These are phyloP conservation scores for Piaya cayana DNA, from an alignment of 2,113 vertebrate genomes.

Conservation along the genomic window DNA sequence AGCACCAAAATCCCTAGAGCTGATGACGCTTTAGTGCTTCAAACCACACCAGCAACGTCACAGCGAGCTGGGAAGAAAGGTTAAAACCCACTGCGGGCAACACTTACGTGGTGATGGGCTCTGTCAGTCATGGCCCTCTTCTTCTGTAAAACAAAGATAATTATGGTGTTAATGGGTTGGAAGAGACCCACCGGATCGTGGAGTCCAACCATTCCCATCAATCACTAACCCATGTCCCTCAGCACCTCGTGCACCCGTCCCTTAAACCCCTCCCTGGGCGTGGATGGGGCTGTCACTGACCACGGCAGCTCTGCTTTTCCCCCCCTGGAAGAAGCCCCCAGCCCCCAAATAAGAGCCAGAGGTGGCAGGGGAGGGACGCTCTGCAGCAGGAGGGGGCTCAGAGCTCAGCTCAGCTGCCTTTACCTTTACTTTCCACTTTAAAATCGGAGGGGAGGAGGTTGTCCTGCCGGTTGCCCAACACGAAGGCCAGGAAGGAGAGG, in stretches of 20 bases:
- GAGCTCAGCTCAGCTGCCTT: background rate
- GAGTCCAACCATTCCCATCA: too few species aligned
- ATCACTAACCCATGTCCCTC: too few species aligned
- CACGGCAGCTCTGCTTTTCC: background rate
- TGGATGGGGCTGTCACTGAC: too few species aligned
- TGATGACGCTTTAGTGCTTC: background rate
- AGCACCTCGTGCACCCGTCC: too few species aligned
- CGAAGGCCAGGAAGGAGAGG: constrained; percentile 93
- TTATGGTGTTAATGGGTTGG: background rate
- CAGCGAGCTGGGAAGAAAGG: background rate
- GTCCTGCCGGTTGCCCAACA: constrained; percentile 93
- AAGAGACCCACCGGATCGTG: too few species aligned
- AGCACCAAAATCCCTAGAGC: background rate
- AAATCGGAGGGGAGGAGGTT: constrained; percentile 93
- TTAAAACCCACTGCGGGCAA: background rate
- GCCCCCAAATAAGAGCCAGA: background rate
- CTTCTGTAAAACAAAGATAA: constrained; percentile 64
- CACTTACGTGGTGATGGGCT: background rate
- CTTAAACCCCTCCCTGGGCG: too few species aligned
- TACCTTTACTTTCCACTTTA: constrained; percentile 89
- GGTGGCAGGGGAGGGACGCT: accelerated
- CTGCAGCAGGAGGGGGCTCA: accelerated
- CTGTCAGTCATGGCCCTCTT: constrained; percentile 56
- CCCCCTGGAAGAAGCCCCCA: background rate
- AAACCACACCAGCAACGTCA: accelerated